phyloP scores from a whole-genome alignment of 2,797 vertebrate genomes.

The Rhodeus uyekii region DNA sequence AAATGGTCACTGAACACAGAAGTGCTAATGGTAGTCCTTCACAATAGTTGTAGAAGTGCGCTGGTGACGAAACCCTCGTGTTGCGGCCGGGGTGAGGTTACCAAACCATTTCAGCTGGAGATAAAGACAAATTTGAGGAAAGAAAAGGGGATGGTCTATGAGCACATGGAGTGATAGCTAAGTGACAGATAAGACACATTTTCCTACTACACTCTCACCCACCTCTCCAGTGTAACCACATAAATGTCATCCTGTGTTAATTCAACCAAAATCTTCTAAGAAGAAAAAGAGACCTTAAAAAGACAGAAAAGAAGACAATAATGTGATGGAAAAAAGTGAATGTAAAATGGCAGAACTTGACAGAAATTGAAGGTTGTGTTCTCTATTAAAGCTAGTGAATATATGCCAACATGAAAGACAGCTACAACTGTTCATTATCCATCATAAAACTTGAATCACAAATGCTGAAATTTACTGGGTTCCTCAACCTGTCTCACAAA shows the following conservation, averaged over 20 bases:
- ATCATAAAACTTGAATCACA: background rate
- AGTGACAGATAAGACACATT: slow-evolving; percentile 19
- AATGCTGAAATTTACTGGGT: background rate
- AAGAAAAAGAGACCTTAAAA: background rate
- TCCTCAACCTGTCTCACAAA: background rate
- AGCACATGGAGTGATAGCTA: slow-evolving; percentile 24
- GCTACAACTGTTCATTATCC: slow-evolving; percentile 4
- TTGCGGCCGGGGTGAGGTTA: background rate
- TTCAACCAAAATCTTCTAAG: background rate
- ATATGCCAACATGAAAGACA: slow-evolving; percentile 15
- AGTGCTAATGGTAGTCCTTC: slow-evolving; percentile 1
- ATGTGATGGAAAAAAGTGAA: slow-evolving; percentile 1
- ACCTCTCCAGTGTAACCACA: slow-evolving; percentile 7
- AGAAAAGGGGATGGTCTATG: slow-evolving; percentile 16
- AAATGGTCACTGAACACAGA: background rate
- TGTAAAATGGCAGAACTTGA: background rate
- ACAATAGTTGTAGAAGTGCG: background rate
- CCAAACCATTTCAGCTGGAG: slow-evolving; percentile 12
- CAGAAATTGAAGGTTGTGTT: slow-evolving; percentile 6
- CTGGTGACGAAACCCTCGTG: background rate
- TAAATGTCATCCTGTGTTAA: slow-evolving; percentile 16
- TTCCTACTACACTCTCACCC: slow-evolving; percentile 28
- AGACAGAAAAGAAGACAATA: background rate
- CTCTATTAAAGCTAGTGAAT: slow-evolving; percentile 15
- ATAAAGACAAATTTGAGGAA: slow-evolving; percentile 14